Percentiles rank a stretch among this genome's conserved stretches.
Conservation (phyloP, 2,113 vertebrate species). For the Pantherophis guttatus region DNA sequence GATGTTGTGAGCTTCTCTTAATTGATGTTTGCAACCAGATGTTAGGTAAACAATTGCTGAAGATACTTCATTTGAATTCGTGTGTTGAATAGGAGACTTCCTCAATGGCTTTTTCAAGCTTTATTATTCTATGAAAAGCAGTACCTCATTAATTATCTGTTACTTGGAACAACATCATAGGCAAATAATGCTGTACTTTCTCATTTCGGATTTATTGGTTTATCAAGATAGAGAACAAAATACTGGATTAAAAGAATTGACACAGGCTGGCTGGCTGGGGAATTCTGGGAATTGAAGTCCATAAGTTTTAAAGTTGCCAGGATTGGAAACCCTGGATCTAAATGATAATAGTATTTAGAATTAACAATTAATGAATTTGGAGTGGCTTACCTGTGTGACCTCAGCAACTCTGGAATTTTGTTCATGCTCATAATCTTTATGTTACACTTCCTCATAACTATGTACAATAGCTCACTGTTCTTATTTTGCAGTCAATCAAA, state of each 20-base stretch:
- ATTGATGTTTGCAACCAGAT: not conserved
- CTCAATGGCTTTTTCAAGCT: not conserved
- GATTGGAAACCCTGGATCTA: not conserved
- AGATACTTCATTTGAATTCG: not conserved
- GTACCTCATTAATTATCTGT: not conserved
- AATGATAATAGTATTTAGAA: not conserved
- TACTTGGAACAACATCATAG: not conserved
- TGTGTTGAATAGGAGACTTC: not conserved
- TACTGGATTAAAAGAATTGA: not conserved
- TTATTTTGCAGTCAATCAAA: not conserved
- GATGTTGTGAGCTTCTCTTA: not conserved
- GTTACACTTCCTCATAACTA: not conserved
- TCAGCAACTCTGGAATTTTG: not conserved
- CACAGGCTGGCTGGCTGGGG: not conserved
- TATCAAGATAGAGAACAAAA: not conserved
- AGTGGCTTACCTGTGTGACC: not conserved
- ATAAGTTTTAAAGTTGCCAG: not conserved
- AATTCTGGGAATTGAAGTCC: not conserved
- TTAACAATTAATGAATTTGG: not conserved
- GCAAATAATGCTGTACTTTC: not conserved
- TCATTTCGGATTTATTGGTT: not conserved
- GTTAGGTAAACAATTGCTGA: not conserved
- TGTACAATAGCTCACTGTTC: not conserved
- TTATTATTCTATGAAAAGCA: not conserved
- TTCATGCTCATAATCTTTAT: not conserved